phyloP scores from a whole-genome alignment of 2,888 invertebrate species.

The Hydrotaea diabolus region DNA sequence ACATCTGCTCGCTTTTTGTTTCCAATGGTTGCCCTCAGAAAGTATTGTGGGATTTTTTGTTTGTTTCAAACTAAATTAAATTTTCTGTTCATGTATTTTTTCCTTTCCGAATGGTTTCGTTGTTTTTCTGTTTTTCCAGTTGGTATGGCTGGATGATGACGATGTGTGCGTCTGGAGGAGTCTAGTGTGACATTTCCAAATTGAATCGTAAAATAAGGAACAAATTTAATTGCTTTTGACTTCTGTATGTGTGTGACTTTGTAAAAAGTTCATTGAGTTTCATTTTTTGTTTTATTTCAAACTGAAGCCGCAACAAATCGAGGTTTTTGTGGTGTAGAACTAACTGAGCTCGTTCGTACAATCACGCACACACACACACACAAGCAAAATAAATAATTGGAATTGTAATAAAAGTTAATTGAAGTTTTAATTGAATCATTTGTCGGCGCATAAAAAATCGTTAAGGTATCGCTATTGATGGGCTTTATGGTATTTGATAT shows the following conservation, averaged over 20 bases:
- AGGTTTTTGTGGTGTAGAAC: constrained; percentile 22
- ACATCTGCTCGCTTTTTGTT: constrained; percentile 24
- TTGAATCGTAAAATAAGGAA: constrained; percentile 48
- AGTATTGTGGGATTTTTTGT: not conserved
- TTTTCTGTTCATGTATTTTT: not conserved
- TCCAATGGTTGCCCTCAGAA: not conserved
- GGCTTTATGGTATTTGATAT: not conserved
- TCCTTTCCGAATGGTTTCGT: not conserved
- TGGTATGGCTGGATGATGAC: not conserved
- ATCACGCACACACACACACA: too few relatives aligned
- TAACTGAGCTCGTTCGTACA: not conserved
- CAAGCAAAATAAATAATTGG: not conserved
- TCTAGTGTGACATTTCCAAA: constrained; percentile 42
- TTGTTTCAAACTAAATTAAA: not conserved
- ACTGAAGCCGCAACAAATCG: constrained; percentile 42
- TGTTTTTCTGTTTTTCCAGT: not conserved
- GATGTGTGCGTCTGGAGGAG: not conserved
- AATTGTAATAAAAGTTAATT: constrained; percentile 39
- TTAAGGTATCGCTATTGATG: not conserved
- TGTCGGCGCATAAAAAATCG: constrained; percentile 13
- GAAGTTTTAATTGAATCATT: constrained; percentile 49
- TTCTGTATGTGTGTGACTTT: not conserved
- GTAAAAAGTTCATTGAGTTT: constrained; percentile 6
- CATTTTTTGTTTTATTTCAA: constrained; percentile 11
- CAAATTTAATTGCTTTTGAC: constrained; percentile 45